phyloP scores from a whole-genome alignment of 2,797 vertebrate genomes.

The Sternotherus odoratus region DNA sequence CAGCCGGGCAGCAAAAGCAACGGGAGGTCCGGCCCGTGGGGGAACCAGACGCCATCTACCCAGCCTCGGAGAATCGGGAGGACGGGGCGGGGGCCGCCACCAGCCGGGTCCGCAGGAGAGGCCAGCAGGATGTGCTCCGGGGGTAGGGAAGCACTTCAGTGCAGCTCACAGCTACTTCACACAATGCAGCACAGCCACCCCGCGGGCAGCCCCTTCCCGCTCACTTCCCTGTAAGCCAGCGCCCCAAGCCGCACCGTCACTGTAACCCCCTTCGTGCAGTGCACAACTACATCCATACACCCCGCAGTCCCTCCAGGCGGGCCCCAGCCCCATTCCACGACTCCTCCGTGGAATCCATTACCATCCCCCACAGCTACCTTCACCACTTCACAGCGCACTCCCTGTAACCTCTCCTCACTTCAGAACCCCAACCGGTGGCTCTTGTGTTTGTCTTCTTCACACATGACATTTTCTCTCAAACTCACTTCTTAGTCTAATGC shows the following conservation, averaged over 20 bases:
- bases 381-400: not conserved
- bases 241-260: too few species aligned
- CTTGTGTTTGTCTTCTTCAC: accelerated
- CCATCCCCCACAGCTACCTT: not conserved
- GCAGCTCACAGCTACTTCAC: not conserved
- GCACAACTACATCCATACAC: too few species aligned
- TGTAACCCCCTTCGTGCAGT: not conserved
- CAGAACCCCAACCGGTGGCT: accelerated
- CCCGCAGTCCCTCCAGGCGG: not conserved
- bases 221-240: not conserved
- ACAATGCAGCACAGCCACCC: too few species aligned
- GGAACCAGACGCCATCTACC: slow-evolving; percentile 24
- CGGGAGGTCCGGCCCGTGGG: slow-evolving; percentile 32
- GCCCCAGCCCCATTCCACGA: too few species aligned
- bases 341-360: not conserved
- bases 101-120: slow-evolving; percentile 79
- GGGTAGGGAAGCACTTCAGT: slow-evolving; percentile 78
- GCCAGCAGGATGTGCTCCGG: slow-evolving; percentile 83
- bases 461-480: too few species aligned
- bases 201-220: not conserved
- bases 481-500: accelerated
- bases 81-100: slow-evolving; percentile 36
- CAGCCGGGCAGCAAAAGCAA: slow-evolving; percentile 39
- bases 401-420: too few species aligned
- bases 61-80: slow-evolving; percentile 49